Conservation (phyloP, 2,113 vertebrate genomes). For the Peromyscus polionotus region DNA sequence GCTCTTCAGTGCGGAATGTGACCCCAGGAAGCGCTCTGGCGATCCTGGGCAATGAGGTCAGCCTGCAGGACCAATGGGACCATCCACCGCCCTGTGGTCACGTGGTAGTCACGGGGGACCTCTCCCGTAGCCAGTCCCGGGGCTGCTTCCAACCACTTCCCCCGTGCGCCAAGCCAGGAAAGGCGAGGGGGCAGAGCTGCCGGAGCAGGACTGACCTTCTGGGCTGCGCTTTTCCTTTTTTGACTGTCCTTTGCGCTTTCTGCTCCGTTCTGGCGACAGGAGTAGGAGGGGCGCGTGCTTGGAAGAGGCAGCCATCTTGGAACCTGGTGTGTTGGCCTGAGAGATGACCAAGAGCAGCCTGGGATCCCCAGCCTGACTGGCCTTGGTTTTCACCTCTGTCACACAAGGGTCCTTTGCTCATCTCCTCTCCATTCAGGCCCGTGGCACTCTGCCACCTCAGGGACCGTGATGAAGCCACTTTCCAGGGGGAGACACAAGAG, state of each 20-base stretch:
- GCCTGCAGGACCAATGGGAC: constrained; percentile 1
- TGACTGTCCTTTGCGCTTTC: constrained; percentile 64
- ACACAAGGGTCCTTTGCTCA: not conserved
- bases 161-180: not conserved
- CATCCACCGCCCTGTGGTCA: accelerated
- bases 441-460: not conserved
- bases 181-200: not conserved
- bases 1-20: constrained; percentile 87
- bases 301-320: not conserved
- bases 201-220: not conserved
- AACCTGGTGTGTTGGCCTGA: not conserved
- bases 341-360: not conserved
- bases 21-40: constrained; percentile 78
- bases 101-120: constrained; percentile 58
- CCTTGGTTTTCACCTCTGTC: not conserved
- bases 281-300: not conserved
- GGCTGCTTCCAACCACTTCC: not conserved
- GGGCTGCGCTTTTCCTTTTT: constrained; percentile 66
- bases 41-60: constrained; percentile 84
- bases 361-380: not conserved
- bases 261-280: not conserved
- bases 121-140: not conserved
- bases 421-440: not conserved
- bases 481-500: not conserved
- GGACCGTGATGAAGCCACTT: accelerated